Conservation (phyloP, 2,888 invertebrate species). For the Oligia strigilis region DNA sequence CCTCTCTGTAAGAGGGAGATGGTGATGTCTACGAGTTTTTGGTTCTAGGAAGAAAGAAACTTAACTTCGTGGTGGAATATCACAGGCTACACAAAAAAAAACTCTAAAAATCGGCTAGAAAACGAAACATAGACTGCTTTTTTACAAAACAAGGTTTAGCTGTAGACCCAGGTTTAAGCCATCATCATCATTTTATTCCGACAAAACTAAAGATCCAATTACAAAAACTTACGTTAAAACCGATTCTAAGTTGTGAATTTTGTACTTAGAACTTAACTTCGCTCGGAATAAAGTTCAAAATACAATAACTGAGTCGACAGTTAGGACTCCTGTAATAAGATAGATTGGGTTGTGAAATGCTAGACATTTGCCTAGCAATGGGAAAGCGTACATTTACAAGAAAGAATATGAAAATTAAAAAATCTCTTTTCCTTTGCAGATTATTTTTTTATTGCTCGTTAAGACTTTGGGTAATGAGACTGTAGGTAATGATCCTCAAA, state of each 20-base stretch:
- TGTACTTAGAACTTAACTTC: background rate
- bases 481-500: slow-evolving; percentile 37
- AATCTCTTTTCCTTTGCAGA: background rate
- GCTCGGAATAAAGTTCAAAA: background rate
- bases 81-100: background rate
- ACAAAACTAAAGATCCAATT: background rate
- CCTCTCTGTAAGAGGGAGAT: background rate
- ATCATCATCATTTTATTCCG: background rate
- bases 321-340: background rate
- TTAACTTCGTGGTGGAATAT: too few relatives aligned
- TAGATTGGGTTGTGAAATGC: background rate
- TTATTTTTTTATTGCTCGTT: slow-evolving; percentile 19
- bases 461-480: background rate
- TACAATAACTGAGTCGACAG: background rate
- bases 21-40: background rate
- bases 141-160: background rate
- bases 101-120: background rate
- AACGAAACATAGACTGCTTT: background rate
- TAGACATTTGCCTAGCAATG: background rate
- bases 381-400: background rate
- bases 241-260: background rate
- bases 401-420: background rate
- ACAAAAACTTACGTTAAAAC: background rate
- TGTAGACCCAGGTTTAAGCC: background rate
- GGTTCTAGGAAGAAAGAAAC: background rate